Evolutionary conservation across 2,797 vertebrate genomes (phyloP).

Genomic region (Pangasius krempfi): DNA sequence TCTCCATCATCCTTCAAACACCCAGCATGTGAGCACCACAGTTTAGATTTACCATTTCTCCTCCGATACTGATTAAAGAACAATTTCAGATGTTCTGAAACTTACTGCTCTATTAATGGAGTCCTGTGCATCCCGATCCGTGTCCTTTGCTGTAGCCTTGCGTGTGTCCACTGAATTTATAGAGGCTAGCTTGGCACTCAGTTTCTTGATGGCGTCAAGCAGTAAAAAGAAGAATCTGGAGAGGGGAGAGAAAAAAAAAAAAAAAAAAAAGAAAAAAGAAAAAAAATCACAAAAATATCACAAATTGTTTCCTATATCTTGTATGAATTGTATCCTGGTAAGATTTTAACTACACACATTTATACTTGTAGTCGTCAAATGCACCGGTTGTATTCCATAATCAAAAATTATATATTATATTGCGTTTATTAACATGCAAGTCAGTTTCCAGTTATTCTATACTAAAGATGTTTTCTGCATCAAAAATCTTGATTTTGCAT

Average conservation of each 20-base stretch:
- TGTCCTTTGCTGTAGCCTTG: conserved; percentile 79
- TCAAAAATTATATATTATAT: not conserved
- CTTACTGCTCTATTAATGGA: conserved; percentile 58
- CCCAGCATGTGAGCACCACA: not conserved
- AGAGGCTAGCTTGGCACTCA: conserved; percentile 80
- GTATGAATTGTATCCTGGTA: not conserved
- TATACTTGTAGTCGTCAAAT: not conserved
- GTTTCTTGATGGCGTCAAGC: conserved; percentile 85
- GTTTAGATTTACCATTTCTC: not conserved
- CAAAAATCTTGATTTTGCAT: not conserved
- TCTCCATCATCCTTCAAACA: conserved; percentile 63
- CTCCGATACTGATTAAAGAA: not conserved
- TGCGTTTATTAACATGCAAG: not conserved
- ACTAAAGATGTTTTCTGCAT: not conserved
- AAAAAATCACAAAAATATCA: not conserved
- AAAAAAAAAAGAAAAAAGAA: not conserved
- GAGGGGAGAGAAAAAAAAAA: too few species aligned
- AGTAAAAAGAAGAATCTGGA: conserved; percentile 87
- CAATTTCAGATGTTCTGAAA: not conserved
- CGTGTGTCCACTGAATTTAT: conserved; percentile 81
- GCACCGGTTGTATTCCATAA: not conserved
- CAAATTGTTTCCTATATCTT: not conserved
- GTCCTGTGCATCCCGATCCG: conserved; percentile 60
- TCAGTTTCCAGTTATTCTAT: not conserved
- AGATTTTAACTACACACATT: not conserved